Conservation (phyloP, 1,140 invertebrate genomes). For the Hirudo medicinalis region DNA sequence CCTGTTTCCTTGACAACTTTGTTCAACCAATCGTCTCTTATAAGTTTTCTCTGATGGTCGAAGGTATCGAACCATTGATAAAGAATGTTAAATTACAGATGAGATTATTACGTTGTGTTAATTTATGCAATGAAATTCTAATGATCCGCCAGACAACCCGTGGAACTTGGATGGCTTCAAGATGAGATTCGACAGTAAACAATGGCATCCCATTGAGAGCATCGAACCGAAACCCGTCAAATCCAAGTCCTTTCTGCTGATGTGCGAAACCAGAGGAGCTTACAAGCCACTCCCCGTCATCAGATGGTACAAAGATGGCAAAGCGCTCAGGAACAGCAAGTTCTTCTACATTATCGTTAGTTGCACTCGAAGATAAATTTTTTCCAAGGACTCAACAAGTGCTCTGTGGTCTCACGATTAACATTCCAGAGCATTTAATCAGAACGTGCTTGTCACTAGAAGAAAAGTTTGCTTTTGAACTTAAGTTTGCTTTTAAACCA, state of each 20-base stretch:
- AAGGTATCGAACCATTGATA: conserved; percentile 16
- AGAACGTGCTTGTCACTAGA: background rate
- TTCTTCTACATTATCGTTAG: conserved; percentile 25
- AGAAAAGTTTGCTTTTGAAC: conserved; percentile 8
- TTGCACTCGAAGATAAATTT: background rate
- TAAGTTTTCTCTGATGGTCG: conserved; percentile 21
- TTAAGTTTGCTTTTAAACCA: conserved; percentile 11
- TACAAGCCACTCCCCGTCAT: conserved; percentile 19
- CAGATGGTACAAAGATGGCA: conserved; percentile 20
- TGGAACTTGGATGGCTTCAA: conserved; percentile 23
- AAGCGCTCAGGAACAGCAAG: conserved; percentile 16
- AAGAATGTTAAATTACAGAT: background rate
- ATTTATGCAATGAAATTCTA: background rate
- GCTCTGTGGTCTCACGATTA: background rate
- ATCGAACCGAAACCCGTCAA: conserved; percentile 17
- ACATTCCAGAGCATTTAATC: background rate
- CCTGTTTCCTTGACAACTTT: conserved; percentile 24
- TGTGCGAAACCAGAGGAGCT: conserved; percentile 22
- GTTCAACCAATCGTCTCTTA: conserved; percentile 23
- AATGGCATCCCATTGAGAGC: conserved; percentile 15
- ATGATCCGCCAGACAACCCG: conserved; percentile 12
- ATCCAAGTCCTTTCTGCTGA: conserved; percentile 22
- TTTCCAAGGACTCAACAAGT: background rate
- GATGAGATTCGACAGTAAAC: conserved; percentile 23
- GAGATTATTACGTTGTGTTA: background rate